Conservation (phyloP, 2,113 vertebrate genomes). For the Aplodontia rufa region DNA sequence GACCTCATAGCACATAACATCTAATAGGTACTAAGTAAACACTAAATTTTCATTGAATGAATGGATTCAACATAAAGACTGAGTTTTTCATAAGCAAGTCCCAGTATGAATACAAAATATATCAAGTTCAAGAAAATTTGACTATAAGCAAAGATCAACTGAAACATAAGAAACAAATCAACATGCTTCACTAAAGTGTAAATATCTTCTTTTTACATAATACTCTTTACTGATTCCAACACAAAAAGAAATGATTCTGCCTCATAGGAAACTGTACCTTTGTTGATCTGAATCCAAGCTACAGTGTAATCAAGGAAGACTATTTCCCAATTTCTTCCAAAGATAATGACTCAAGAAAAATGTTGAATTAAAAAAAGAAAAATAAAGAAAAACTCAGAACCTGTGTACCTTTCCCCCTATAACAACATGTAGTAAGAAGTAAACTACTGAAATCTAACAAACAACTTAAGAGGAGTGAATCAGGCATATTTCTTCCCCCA, state of each 20-base stretch:
- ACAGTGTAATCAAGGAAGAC: constrained; percentile 5
- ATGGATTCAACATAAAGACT: background rate
- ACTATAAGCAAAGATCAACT: constrained; percentile 34
- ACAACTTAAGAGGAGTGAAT: background rate
- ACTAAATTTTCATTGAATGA: background rate
- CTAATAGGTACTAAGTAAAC: constrained; percentile 19
- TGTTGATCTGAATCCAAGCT: background rate
- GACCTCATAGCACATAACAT: background rate
- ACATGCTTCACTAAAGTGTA: background rate
- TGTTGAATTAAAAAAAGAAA: background rate
- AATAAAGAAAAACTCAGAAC: background rate
- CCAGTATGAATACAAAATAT: background rate
- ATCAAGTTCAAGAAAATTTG: background rate
- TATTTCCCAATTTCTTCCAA: constrained; percentile 15
- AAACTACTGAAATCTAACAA: background rate
- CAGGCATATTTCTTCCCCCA: background rate
- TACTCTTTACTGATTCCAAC: background rate
- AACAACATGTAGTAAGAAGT: background rate
- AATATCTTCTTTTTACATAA: constrained; percentile 15
- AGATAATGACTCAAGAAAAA: background rate
- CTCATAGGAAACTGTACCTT: background rate
- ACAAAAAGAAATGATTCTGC: constrained; percentile 39
- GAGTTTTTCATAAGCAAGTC: background rate
- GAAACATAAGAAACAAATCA: background rate
- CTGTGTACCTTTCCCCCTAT: background rate